Conservation (phyloP, 2,797 vertebrate species). For the Aphelocoma californica region DNA sequence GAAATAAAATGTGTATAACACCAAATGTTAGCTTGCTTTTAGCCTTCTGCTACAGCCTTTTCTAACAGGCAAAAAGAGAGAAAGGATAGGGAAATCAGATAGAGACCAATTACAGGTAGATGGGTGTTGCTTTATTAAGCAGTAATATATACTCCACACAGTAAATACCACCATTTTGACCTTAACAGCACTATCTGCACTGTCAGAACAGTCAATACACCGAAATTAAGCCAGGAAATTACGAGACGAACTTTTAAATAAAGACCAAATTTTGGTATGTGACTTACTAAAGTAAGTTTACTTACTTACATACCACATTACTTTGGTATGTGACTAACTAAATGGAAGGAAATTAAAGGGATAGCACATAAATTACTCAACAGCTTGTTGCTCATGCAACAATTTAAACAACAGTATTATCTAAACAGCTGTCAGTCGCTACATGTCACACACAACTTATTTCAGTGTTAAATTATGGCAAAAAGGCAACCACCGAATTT, state of each 20-base stretch:
- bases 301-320: too few relatives aligned
- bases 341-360: neutral
- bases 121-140: neutral
- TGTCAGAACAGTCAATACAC: neutral
- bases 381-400: neutral
- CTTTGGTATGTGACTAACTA: accelerated
- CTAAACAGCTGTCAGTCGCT: neutral
- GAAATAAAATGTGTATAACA: neutral
- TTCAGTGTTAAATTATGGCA: neutral
- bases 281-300: too few relatives aligned
- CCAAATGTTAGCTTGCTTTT: neutral
- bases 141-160: neutral
- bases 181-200: neutral
- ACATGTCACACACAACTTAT: neutral
- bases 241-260: neutral
- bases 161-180: neutral
- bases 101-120: neutral
- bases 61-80: neutral
- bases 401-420: neutral
- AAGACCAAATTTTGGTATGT: neutral
- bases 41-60: neutral
- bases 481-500: neutral
- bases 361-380: neutral
- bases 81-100: neutral
- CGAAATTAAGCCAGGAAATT: neutral